Evolutionary conservation across 2,113 vertebrate genomes (phyloP).

Genomic region (Halcyon senegalensis): DNA sequence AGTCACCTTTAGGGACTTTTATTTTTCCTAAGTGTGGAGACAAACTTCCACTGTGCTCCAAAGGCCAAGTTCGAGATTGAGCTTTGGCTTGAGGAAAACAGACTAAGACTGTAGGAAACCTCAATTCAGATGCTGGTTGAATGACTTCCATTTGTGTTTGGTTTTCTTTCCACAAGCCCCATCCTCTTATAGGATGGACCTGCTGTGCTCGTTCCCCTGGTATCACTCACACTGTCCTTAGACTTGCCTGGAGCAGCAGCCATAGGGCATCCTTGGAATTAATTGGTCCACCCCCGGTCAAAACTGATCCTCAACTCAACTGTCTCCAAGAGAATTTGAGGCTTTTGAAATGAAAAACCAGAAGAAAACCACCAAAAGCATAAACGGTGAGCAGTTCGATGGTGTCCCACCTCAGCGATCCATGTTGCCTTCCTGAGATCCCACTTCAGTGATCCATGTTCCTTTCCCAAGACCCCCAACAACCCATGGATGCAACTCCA

Average conservation of each 20-base stretch:
- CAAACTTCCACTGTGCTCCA: not conserved
- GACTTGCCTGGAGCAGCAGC: not conserved
- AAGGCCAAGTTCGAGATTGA: not conserved
- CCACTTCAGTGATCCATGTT: accelerated
- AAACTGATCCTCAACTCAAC: not conserved
- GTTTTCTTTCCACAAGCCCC: not conserved
- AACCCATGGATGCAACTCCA: not conserved
- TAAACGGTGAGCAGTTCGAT: not conserved
- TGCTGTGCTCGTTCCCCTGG: not conserved
- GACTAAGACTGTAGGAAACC: not conserved
- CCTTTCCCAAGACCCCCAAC: not conserved
- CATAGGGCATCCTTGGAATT: not conserved
- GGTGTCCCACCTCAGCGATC: not conserved
- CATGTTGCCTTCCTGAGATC: not conserved
- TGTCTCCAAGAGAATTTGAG: not conserved
- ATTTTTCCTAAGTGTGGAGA: not conserved
- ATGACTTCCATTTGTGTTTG: not conserved
- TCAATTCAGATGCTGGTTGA: not conserved
- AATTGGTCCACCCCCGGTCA: not conserved
- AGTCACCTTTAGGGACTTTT: not conserved
- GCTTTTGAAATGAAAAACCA: not conserved
- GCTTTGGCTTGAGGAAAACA: not conserved
- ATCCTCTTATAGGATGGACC: not conserved
- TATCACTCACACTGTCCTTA: not conserved
- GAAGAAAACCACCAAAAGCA: not conserved